Evolutionary conservation across 2,888 invertebrate species (phyloP).

Genomic region (Osmoderma eremita): DNA sequence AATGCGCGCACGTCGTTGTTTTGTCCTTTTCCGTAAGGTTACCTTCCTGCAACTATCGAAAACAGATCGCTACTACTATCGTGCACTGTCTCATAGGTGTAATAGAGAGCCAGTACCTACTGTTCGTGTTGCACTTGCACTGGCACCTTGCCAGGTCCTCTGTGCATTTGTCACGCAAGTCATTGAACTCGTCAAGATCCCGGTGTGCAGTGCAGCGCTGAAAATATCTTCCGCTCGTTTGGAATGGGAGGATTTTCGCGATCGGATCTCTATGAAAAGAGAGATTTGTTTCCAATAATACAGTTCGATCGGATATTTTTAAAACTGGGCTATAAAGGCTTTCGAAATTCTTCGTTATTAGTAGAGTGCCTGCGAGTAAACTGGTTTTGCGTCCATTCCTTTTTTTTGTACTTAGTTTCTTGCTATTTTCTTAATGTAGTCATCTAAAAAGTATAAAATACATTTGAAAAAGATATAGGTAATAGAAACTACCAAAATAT

Average conservation of each 20-base stretch:
- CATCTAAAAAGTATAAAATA: no score
- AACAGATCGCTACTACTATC: slow-evolving; percentile 20
- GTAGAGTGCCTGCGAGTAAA: neutral
- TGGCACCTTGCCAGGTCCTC: slow-evolving; percentile 47
- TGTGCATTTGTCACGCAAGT: slow-evolving; percentile 44
- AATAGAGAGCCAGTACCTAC: slow-evolving; percentile 13
- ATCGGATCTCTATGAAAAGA: slow-evolving; percentile 28
- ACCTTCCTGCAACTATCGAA: slow-evolving; percentile 4
- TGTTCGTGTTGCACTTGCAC: slow-evolving; percentile 47
- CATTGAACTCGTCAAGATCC: slow-evolving; percentile 46
- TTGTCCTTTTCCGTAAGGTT: slow-evolving; percentile 13
- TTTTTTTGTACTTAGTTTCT: slow-evolving; percentile 5
- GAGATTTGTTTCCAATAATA: slow-evolving; percentile 41
- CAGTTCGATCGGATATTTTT: slow-evolving; percentile 36
- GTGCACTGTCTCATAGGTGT: slow-evolving; percentile 26
- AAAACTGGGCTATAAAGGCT: slow-evolving; percentile 32
- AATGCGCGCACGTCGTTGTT: neutral
- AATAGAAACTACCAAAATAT: no score
- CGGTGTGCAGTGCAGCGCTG: slow-evolving; percentile 37
- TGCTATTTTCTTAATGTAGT: neutral
- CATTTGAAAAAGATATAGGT: no score
- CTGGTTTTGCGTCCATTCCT: neutral
- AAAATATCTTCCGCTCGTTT: slow-evolving; percentile 37
- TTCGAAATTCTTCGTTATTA: slow-evolving; percentile 17
- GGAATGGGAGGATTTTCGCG: slow-evolving; percentile 37